Conservation (phyloP, 2,797 vertebrate species). For the Micrastur ruficollis region DNA sequence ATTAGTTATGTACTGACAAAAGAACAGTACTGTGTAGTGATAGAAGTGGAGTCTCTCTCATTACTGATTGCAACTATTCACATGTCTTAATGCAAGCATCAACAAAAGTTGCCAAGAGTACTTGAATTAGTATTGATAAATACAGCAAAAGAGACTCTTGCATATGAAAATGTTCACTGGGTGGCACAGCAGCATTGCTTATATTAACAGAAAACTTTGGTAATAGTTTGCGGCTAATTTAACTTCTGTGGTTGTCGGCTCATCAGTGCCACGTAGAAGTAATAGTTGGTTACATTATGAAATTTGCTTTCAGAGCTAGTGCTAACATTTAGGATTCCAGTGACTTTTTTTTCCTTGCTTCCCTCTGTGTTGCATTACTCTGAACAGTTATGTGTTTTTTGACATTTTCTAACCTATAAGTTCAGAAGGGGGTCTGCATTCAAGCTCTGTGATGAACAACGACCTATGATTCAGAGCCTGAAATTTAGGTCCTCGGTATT, state of each 20-base stretch:
- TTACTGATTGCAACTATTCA: conserved; percentile 32
- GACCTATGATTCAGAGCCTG: not conserved
- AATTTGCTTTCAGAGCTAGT: not conserved
- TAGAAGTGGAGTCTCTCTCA: not conserved
- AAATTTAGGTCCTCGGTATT: not conserved
- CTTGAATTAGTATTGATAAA: not conserved
- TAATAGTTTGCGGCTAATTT: not conserved
- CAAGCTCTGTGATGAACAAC: not conserved
- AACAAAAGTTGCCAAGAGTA: not conserved
- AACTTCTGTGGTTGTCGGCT: not conserved
- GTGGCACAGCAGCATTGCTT: conserved; percentile 1
- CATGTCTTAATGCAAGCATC: not conserved
- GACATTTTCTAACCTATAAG: not conserved
- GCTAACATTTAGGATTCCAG: not conserved
- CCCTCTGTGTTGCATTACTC: not conserved
- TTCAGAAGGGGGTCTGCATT: not conserved
- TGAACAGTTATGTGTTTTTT: not conserved
- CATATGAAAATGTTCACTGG: not conserved
- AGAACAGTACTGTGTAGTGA: not conserved
- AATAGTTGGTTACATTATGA: not conserved
- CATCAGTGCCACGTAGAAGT: not conserved
- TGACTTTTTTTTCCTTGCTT: not conserved
- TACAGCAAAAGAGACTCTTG: not conserved
- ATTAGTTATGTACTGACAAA: not conserved
- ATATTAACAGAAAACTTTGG: not conserved